A percentile compares a stretch with the other conserved stretches of the same genome.
Evolutionary conservation across 2,113 vertebrate genomes (phyloP).

Genomic region (Grammomys surdaster): DNA sequence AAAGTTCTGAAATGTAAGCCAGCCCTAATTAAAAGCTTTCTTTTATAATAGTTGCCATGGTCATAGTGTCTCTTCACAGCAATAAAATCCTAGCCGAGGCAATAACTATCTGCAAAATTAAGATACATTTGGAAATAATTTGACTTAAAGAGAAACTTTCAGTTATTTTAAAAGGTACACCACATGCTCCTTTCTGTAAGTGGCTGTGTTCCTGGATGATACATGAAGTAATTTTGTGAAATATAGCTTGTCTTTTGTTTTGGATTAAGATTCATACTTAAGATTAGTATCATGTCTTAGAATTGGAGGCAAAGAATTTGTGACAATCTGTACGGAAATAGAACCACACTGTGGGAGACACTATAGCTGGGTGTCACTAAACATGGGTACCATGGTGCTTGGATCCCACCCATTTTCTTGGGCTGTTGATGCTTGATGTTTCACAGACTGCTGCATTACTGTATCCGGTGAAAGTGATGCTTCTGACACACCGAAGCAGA

Average conservation of each 20-base stretch:
- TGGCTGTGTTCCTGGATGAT: constrained; percentile 6
- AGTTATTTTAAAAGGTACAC: constrained; percentile 8
- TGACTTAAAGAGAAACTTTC: constrained; percentile 39
- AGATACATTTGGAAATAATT: constrained; percentile 10
- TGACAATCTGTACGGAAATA: background rate
- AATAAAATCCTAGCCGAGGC: background rate
- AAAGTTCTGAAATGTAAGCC: background rate
- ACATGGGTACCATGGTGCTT: background rate
- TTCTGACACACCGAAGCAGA: background rate
- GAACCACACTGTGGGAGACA: background rate
- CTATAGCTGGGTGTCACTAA: background rate
- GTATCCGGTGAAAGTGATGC: background rate
- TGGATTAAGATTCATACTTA: constrained; percentile 21
- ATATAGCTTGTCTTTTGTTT: background rate
- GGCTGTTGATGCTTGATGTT: constrained; percentile 2
- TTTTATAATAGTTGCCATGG: background rate
- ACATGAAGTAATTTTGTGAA: constrained; percentile 62
- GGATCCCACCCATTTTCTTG: background rate
- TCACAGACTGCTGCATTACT: background rate
- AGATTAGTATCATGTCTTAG: background rate
- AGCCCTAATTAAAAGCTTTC: background rate
- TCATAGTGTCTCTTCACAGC: background rate
- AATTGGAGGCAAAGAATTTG: background rate
- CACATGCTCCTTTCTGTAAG: background rate
- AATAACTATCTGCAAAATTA: background rate